A percentile compares a stretch with the other conserved stretches of the same genome.
These are phyloP conservation scores for Albula goreensis DNA, from an alignment of 2,113 vertebrate species.

Conservation along the genomic window DNA sequence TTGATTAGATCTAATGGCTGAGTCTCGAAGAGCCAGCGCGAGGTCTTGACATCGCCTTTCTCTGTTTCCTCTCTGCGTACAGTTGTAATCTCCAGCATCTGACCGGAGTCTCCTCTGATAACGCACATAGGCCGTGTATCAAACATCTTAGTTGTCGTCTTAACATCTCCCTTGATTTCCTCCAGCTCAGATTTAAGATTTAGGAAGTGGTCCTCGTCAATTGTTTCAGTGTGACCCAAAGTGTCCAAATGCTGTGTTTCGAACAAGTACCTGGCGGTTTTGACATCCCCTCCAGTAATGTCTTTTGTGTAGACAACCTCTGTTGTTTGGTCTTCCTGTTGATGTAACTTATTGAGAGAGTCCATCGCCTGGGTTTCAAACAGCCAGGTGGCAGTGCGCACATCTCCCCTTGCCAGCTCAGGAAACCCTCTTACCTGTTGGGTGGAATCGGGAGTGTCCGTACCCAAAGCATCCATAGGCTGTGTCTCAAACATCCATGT, in stretches of 20 bases:
- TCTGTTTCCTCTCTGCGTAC: constrained; percentile 80
- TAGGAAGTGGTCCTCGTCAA: constrained; percentile 76
- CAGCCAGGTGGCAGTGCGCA: constrained; percentile 70
- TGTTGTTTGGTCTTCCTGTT: constrained; percentile 62
- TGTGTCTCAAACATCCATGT: constrained; percentile 88
- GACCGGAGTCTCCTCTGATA: constrained; percentile 77
- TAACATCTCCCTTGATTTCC: constrained; percentile 77
- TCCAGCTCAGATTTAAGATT: constrained; percentile 79
- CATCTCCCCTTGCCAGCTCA: constrained; percentile 74
- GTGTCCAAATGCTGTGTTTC: constrained; percentile 78
- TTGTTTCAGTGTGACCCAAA: constrained; percentile 75
- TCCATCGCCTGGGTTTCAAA: constrained; percentile 83
- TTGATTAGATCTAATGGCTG: constrained; percentile 76
- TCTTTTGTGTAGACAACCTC: constrained; percentile 70
- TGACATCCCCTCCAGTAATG: constrained; percentile 68
- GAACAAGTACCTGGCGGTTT: constrained; percentile 79
- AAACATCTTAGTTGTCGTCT: constrained; percentile 79
- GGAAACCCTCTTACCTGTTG: constrained; percentile 68
- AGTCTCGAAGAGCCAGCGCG: constrained; percentile 80
- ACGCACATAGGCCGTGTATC: constrained; percentile 80
- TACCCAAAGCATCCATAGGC: constrained; percentile 65
- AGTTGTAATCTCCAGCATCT: constrained; percentile 80
- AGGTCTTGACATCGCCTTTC: constrained; percentile 76
- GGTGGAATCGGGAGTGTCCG: constrained; percentile 46
- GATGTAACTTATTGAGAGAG: constrained; percentile 74